phyloP scores from a whole-genome alignment of 2,113 vertebrate species.

The Agelaius tricolor region DNA sequence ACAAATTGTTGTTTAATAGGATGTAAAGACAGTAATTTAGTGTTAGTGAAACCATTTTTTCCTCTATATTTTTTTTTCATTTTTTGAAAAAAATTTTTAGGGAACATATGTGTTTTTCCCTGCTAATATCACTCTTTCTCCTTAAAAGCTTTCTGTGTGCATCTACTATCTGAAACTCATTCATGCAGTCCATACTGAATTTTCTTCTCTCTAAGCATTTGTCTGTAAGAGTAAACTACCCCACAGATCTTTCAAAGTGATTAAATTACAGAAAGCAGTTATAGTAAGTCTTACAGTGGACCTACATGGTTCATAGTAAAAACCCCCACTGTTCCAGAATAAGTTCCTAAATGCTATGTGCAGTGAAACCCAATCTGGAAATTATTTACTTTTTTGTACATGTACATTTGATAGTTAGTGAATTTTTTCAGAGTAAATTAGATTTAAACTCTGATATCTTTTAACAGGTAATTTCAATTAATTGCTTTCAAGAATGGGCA shows the following conservation, averaged over 20 bases:
- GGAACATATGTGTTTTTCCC: background rate
- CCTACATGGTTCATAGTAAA: background rate
- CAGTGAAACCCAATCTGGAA: background rate
- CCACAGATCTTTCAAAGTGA: background rate
- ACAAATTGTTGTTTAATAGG: background rate
- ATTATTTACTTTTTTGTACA: fast-evolving
- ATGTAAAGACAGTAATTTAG: background rate
- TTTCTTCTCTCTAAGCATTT: background rate
- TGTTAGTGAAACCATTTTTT: background rate
- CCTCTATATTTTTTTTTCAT: fast-evolving
- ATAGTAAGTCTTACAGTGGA: background rate
- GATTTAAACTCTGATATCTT: background rate
- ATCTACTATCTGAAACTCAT: background rate
- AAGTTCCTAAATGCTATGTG: background rate
- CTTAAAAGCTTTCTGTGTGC: background rate
- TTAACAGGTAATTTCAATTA: background rate
- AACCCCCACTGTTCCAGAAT: fast-evolving
- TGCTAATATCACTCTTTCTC: background rate
- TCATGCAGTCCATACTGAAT: background rate
- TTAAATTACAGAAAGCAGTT: background rate
- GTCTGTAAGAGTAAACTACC: background rate
- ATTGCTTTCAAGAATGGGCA: background rate
- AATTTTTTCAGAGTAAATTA: background rate
- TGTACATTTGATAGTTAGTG: background rate
- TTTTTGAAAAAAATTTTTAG: background rate